Evolutionary conservation across 2,113 vertebrate species (phyloP).

Genomic region (Ceyx melanurus): DNA sequence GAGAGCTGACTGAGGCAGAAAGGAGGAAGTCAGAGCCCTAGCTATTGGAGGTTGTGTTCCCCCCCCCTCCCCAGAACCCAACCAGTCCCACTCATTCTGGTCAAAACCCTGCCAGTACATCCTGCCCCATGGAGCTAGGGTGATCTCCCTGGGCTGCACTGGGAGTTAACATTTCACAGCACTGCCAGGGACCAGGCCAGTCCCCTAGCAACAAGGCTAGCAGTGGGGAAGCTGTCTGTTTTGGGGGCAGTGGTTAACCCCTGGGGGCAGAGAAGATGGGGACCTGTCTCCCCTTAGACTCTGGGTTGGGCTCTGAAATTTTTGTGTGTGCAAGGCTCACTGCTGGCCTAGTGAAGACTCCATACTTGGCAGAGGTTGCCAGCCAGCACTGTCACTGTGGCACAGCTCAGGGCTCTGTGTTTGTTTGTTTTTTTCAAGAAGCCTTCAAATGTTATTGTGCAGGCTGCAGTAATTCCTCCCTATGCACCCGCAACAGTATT

Average conservation of each 20-base stretch:
- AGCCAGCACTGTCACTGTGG: accelerated
- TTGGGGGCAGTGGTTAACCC: background rate
- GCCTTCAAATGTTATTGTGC: background rate
- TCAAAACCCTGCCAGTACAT: background rate
- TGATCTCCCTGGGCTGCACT: background rate
- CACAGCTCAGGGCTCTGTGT: background rate
- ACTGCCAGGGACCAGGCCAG: accelerated
- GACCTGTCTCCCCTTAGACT: background rate
- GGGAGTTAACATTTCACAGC: background rate
- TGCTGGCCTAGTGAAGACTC: background rate
- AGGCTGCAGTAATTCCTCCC: background rate
- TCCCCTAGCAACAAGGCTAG: background rate
- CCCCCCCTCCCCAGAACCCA: background rate
- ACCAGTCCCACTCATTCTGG: accelerated
- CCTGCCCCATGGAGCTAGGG: background rate
- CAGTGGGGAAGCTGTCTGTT: background rate
- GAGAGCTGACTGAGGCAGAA: background rate
- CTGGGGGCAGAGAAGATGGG: background rate
- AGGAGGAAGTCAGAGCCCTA: conserved; percentile 36
- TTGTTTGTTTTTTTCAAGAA: background rate
- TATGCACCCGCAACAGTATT: background rate
- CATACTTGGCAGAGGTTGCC: background rate
- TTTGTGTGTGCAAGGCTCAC: background rate
- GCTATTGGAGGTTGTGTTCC: background rate
- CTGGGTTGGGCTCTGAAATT: background rate